Evolutionary conservation across 2,888 invertebrate genomes (phyloP).

Genomic region (Eupithecia pulchellata): DNA sequence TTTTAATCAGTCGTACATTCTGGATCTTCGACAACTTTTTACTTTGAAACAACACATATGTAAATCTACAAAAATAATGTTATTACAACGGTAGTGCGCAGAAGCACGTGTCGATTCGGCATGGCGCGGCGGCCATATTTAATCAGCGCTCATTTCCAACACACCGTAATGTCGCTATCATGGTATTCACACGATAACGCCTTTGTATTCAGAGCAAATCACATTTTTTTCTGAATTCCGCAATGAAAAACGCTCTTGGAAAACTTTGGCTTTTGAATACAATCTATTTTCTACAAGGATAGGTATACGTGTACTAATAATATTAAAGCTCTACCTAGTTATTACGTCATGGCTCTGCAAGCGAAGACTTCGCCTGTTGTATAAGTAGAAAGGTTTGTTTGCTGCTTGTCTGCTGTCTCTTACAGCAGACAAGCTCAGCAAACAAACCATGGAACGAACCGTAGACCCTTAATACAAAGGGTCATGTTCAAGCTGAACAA

Average conservation of each 20-base stretch:
- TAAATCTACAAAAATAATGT: not conserved
- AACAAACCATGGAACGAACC: no score
- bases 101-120: conserved; percentile 64
- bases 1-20: no score
- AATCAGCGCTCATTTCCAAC: conserved; percentile 71
- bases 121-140: conserved; percentile 61
- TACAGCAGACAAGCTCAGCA: no score
- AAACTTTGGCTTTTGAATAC: not conserved
- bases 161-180: conserved; percentile 67
- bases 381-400: conserved; percentile 24
- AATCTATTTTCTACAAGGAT: not conserved
- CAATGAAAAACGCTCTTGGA: not conserved
- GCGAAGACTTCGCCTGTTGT: conserved; percentile 14
- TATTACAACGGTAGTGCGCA: not conserved
- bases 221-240: not conserved
- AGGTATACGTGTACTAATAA: not conserved
- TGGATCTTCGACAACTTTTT: not conserved
- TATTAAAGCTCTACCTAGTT: not conserved
- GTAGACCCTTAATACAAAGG: no score
- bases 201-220: conserved; percentile 3
- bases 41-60: not conserved
- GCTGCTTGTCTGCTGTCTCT: conserved; percentile 16
- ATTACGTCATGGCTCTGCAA: not conserved
- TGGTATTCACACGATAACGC: conserved; percentile 50
- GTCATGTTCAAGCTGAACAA: no score